Conservation (phyloP, 2,888 invertebrate genomes). For the Eupithecia pulchellata region DNA sequence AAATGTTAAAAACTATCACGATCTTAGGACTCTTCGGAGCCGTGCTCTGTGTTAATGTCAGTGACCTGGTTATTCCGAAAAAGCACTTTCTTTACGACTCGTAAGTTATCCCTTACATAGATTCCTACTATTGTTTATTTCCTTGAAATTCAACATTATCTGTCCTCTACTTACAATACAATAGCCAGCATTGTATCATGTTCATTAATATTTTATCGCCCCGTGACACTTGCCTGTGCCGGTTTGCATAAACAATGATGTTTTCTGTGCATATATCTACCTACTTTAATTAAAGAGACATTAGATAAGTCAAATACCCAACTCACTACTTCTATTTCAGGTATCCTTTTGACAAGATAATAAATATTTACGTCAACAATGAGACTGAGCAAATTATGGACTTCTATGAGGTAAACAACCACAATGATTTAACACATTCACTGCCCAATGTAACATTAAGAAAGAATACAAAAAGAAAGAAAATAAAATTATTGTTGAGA, state of each 20-base stretch:
- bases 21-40: conserved; percentile 35
- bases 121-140: neutral
- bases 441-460: too few relatives aligned
- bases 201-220: neutral
- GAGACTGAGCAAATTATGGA: conserved; percentile 71
- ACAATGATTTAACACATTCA: neutral
- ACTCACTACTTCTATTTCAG: conserved; percentile 53
- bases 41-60: conserved; percentile 36
- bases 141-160: neutral
- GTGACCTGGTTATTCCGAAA: conserved; percentile 38
- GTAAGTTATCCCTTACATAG: conserved; percentile 56
- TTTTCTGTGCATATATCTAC: too few relatives aligned
- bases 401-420: conserved; percentile 65
- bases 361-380: conserved; percentile 61
- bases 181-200: neutral
- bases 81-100: conserved; percentile 66
- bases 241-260: too few relatives aligned
- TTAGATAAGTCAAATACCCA: too few relatives aligned
- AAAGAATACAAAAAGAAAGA: too few relatives aligned
- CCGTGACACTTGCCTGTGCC: neutral
- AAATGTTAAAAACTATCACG: neutral
- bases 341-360: conserved; percentile 61
- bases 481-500: too few relatives aligned
- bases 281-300: too few relatives aligned
- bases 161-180: neutral